Evolutionary conservation across 2,797 vertebrate species (phyloP).

Genomic region (Lithobates pipiens): DNA sequence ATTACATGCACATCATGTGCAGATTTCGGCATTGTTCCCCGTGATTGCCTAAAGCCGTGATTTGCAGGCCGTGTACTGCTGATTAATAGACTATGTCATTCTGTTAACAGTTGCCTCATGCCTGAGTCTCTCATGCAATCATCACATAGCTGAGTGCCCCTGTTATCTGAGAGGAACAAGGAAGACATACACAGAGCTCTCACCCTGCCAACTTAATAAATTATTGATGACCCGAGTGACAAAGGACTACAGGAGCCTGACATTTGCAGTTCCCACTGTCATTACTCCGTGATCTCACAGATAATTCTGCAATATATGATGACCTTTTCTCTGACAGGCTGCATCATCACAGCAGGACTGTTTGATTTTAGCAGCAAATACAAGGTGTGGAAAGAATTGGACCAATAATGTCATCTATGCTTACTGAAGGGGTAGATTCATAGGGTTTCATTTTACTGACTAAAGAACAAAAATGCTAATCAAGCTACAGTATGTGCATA

Average conservation of each 20-base stretch:
- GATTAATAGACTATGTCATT: slow-evolving; percentile 49
- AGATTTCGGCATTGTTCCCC: slow-evolving; percentile 10
- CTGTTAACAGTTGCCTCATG: slow-evolving; percentile 48
- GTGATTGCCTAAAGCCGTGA: slow-evolving; percentile 17
- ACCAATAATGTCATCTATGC: slow-evolving; percentile 38
- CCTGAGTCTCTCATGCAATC: slow-evolving; percentile 41
- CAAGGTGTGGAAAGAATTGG: slow-evolving; percentile 17
- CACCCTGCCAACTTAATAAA: slow-evolving; percentile 55
- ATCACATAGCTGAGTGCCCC: slow-evolving; percentile 47
- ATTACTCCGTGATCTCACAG: slow-evolving; percentile 49
- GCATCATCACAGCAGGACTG: slow-evolving; percentile 36
- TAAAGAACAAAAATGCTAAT: neutral
- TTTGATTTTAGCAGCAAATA: slow-evolving; percentile 49
- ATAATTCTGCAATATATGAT: slow-evolving; percentile 46
- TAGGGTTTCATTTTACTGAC: neutral
- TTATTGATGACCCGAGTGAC: slow-evolving; percentile 55
- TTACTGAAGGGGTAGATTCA: neutral
- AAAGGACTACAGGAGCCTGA: slow-evolving; percentile 53
- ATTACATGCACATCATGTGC: slow-evolving; percentile 32
- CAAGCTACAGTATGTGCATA: neutral
- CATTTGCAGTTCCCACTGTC: slow-evolving; percentile 50
- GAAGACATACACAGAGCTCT: slow-evolving; percentile 33
- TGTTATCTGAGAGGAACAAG: slow-evolving; percentile 57
- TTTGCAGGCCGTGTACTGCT: slow-evolving; percentile 14
- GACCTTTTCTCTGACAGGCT: slow-evolving; percentile 55